Evolutionary conservation across 1,140 invertebrate genomes (phyloP), one percentile per base, ranked within the genome.

Genomic region (Diachasma alloeum): DNA sequence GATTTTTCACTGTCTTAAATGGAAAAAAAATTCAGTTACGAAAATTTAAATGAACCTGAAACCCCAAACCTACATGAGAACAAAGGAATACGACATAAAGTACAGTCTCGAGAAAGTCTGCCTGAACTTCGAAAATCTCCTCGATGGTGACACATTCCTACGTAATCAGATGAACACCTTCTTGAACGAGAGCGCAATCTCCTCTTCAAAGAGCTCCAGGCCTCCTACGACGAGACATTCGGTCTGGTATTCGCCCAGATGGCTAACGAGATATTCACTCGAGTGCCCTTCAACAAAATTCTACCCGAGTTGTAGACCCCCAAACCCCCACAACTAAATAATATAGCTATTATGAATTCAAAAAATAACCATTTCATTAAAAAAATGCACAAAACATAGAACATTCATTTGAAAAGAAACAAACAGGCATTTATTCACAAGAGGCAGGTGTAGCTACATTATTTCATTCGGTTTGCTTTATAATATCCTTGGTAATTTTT

Each of bases 101-200:
- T n/a, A n/a, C 72, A 85, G 86, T 0, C 92, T 92, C 0, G 85
- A 90, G 74, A 87, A 87, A 59, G 91, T 93, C 8, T 80, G 85
- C 6, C 81, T 93, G 72, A 79, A 91, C 17, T 93, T 94, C 76
- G 90, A 91, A 26, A 93, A 93, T 83, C 87, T 93, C 1, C 93
- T 93, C 82, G 83, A 87, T 15, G 92, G 92, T 0, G 91, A 93
- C 82, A 88, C 89, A 68, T 77, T 87, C 19, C 85, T 93, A 2
- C 91, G 92, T 73, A 78, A 72, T 26, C 82, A 87, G 78, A 87
- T 89, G 76, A 89, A 90, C 53, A 88, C 87, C 13, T 93, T 94
- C 82, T 84, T 94, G 0, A 93, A 94, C 78, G 91, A 93, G 15
- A 94, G 94, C 81, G 92, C 92, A 68, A 93, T 19, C 84, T 92